Conservation (phyloP, 2,888 invertebrate genomes). For the Cetonia aurata region DNA sequence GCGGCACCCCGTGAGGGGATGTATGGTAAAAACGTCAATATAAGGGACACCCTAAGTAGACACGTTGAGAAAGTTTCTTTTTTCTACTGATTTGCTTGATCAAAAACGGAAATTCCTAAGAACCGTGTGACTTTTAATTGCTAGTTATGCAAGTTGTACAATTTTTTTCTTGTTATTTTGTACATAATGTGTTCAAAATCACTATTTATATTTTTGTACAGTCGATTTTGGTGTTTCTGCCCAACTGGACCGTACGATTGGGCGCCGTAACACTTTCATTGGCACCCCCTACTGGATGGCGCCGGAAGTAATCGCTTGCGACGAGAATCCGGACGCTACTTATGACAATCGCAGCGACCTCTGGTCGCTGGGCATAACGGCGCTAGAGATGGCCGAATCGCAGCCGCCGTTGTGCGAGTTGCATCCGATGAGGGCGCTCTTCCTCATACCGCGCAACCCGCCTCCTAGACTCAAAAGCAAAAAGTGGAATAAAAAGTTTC, state of each 20-base stretch:
- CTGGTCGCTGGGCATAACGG: conserved; percentile 96
- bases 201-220: conserved; percentile 61
- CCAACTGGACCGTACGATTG: conserved; percentile 98
- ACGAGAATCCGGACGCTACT: conserved; percentile 99
- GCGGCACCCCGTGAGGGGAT: too few species aligned
- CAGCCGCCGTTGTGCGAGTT: conserved; percentile 99
- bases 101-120: too few species aligned
- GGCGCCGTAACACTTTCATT: conserved; percentile 98
- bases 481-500: conserved; percentile 98
- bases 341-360: conserved; percentile 97
- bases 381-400: conserved; percentile 99
- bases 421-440: conserved; percentile 99
- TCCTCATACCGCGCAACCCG: conserved; percentile 97
- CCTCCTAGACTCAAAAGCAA: conserved; percentile 97
- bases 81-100: too few species aligned
- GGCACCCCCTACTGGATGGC: conserved; percentile 99
- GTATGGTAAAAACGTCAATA: too few species aligned
- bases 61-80: too few species aligned
- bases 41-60: too few species aligned
- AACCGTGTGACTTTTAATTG: too few species aligned
- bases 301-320: conserved; percentile 99
- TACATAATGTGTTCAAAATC: too few species aligned
- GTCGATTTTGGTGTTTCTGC: conserved; percentile 99
- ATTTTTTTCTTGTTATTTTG: too few species aligned
- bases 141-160: too few species aligned